Evolutionary conservation across 1,140 invertebrate genomes (phyloP), one percentile per base, ranked within the genome.

Genomic region (Calliphora vicina): DNA sequence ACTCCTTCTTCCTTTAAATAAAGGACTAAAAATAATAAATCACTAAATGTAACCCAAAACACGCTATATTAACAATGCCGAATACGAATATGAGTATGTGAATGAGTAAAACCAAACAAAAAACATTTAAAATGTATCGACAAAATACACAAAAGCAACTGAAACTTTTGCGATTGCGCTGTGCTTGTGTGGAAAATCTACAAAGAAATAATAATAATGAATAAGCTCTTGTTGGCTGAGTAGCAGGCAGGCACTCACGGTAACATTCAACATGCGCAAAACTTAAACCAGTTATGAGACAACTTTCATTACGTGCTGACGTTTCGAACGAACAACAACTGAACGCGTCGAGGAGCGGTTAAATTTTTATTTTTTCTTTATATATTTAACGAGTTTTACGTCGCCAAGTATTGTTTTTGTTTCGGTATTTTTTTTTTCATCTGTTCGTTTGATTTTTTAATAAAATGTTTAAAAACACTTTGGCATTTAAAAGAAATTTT

Each of bases 251-350:
- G n/a, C n/a, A n/a, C n/a, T n/a, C n/a, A 13, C 25, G 73, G n/a
- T n/a, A 80, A 35, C 50, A 35, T n/a, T n/a, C n/a, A 35, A 25
- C 45, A 82, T 78, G 76, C 81, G 83, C 76, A 81, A 81, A 72
- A 61, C n/a, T 61, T 82, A 88, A 89, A 89, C 88, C 88, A 89
- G 88, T 89, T 89, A 88, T 87, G 86, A 87, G 85, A 85, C 88
- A 89, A 89, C 88, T 89, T 89, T 89, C 88, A 89, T 89, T 88
- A 85, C 82, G 85, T 87, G 86, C 87, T 85, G 88, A 89, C 88
- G 87, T 89, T 84, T 85, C 61, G 78, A 81, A 81, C 57, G 80
- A 57, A 81, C 26, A 42, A 67, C 45, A 81, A 81, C 81, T 57
- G 67, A 17, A 45, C 57, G 80, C 17, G 29, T 67, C 81, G 81